Evolutionary conservation across 2,888 invertebrate species (phyloP).

Genomic region (Lasioglossum figueresi): DNA sequence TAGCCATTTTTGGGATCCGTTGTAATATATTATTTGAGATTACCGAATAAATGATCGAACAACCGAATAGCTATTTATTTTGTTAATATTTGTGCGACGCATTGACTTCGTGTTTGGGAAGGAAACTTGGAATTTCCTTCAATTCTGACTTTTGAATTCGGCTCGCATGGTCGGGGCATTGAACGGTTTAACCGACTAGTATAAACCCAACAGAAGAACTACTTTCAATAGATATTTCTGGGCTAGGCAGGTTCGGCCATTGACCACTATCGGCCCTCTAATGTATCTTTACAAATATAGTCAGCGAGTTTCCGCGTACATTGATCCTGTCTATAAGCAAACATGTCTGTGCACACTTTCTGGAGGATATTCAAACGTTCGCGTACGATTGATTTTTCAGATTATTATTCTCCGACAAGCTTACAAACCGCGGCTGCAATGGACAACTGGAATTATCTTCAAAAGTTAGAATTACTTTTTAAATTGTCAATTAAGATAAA

Average conservation of each 20-base stretch:
- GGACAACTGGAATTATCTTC: not conserved
- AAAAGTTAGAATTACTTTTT: not conserved
- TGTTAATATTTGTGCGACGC: conserved; percentile 9
- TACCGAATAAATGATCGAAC: not conserved
- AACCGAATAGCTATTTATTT: not conserved
- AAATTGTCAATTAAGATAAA: too few species aligned
- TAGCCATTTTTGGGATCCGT: conserved; percentile 14
- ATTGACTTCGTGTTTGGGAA: conserved; percentile 3
- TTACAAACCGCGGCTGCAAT: not conserved
- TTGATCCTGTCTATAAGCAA: conserved; percentile 7
- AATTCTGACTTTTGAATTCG: conserved; percentile 39
- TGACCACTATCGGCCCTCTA: conserved; percentile 30
- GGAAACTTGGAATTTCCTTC: conserved; percentile 30
- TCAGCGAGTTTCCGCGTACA: conserved; percentile 9
- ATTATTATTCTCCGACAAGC: not conserved
- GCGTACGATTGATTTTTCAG: not conserved
- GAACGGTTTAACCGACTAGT: conserved; percentile 43
- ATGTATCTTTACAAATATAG: conserved; percentile 30
- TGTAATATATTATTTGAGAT: not conserved
- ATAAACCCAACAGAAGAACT: conserved; percentile 40
- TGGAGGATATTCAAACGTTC: not conserved
- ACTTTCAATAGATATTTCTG: conserved; percentile 45
- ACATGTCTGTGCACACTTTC: not conserved
- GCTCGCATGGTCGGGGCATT: conserved; percentile 8
- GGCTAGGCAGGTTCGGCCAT: conserved; percentile 41